Conservation (phyloP, 1,140 invertebrate species). For the Sitobion miscanthi region DNA sequence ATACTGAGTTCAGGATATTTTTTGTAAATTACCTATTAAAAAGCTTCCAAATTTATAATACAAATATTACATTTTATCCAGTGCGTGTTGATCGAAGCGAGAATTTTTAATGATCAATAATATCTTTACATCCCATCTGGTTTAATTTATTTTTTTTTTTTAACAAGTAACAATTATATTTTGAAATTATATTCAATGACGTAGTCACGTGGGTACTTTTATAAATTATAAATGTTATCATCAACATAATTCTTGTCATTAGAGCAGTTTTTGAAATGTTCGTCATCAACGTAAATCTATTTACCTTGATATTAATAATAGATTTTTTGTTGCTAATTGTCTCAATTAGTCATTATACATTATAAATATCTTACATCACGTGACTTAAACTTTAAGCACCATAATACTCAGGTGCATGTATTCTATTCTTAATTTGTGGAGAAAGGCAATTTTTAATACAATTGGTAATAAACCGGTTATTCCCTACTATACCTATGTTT, state of each 20-base stretch:
- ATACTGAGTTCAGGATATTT: no score
- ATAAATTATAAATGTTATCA: not conserved
- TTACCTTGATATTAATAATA: not conserved
- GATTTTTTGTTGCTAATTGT: not conserved
- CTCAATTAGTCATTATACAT: no score
- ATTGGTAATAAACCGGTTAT: not conserved
- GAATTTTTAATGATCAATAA: not conserved
- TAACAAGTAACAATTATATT: not conserved
- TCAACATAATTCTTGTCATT: no score
- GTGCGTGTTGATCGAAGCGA: not conserved
- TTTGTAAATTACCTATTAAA: not conserved
- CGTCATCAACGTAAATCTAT: not conserved
- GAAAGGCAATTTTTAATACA: not conserved
- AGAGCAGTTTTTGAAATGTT: not conserved
- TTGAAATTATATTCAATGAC: no score
- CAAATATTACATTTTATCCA: not conserved
- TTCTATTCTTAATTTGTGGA: no score
- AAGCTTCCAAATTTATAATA: not conserved
- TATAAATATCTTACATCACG: no score
- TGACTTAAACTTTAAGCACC: no score
- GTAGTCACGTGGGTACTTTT: no score
- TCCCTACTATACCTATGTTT: not conserved
- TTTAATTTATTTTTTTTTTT: not conserved
- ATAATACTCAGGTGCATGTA: no score
- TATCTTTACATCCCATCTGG: not conserved